Evolutionary conservation across 2,888 invertebrate genomes (phyloP), one percentile per base, ranked within the genome.

Genomic region (Alentia gelatinosa): DNA sequence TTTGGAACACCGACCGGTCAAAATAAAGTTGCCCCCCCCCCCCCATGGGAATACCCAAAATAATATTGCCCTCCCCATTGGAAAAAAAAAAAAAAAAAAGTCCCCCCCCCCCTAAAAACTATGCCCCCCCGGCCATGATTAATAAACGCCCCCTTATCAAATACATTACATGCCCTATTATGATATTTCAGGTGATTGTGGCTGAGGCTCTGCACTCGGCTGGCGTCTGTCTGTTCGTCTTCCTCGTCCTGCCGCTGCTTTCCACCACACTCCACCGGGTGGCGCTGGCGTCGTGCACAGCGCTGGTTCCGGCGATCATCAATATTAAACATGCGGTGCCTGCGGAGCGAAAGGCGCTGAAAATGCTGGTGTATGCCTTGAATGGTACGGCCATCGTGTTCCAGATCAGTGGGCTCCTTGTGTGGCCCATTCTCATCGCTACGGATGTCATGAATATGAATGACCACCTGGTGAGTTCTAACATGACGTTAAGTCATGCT

Each of bases 191-290:
- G 96, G 95, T 98, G 90, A 97, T 98, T 93, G 94, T 98, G 84
- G 97, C 98, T 95, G 99, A 99, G 96, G 98, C 98, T 1, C 97
- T 98, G 89, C 98, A 99, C 95, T 98, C 98, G 0, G 96, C 98
- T 91, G 99, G 99, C 42, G 96, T 98, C 93, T 98, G 98, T 0
- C 96, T 99, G 68, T 97, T 99, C 93, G 97, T 98, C 94, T 98
- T 98, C 96, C 97, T 97, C 92, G 97, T 99, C 84, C 97, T 99
- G 89, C 99, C 99, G 0, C 98, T 98, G 95, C 96, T 99, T 93
- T 99, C 99, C 96, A 98, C 98, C 4, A 98, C 99, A 90, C 98
- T 98, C 96, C 99, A 98, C 74, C 98, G 98, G 56, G 99, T 99
- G 98, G 97, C 99, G 93, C 99, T 99, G 37, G 99, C 98, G 96